Base-by-base conservation (phyloP, 2,113 vertebrate species). In the Nothocercus julius region DNA sequence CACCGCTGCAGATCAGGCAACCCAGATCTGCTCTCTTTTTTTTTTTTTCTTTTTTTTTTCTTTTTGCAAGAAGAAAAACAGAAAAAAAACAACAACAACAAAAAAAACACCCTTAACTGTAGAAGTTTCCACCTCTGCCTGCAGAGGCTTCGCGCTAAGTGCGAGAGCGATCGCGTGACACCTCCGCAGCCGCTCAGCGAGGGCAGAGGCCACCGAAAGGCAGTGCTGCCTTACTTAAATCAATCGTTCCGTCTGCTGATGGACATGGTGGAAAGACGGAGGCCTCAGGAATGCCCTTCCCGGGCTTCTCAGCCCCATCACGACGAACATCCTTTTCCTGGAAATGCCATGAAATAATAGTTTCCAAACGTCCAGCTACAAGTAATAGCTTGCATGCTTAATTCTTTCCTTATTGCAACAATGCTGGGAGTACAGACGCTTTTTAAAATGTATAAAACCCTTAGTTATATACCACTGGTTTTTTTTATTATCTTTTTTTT, bases 141-240 rank as follows among this genome's bases (percentile, higher is more conserved):
- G 30, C 5, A 6, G 47, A 72, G 69, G 92, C 93, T 95, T 96
- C 76, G 4, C 5, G 38, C 11, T 0, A 56, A 56, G 24, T 2
- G 5, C 0, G 6, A 67, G 58, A 24, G 44, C 79, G 21, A 5
- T 5, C 40, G 25, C 0, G 0, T 1, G 34, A 59, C n/a, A 59
- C 19, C 6, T 27, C 68, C 40, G 7, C 0, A 0, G 69, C 54
- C 1, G 0, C 0, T 11, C 28, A 12, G 7, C 2, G 13, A 40
- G 56, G 45, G 36, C 56, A 70, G 19, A 54, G 27, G 0, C 1
- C 6, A n/a, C 32, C 25, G 45, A n/a, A 36, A 56, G 38, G 25
- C 36, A 21, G 56, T 44, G 86, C 32, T 72, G 36, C 28, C 42
- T 17, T 53, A 17, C 13, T 22, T 44, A 66, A 15, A 56, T 6